These are phyloP conservation scores for Coelogynopora nodosa DNA, from an alignment of 2,888 invertebrate genomes.

Conservation along the genomic window DNA sequence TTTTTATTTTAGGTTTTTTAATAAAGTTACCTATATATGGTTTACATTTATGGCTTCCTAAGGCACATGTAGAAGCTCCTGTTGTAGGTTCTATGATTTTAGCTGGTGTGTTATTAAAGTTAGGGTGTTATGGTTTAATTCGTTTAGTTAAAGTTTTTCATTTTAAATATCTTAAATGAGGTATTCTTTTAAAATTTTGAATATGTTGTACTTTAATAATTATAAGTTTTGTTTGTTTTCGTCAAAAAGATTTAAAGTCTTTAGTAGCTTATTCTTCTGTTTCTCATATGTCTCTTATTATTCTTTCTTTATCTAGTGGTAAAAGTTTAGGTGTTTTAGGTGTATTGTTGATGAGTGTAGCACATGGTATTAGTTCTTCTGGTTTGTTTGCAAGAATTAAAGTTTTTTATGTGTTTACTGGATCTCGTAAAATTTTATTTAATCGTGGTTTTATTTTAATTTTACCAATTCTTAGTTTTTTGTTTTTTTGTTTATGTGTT, in stretches of 20 bases:
- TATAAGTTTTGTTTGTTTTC: conserved; percentile 69
- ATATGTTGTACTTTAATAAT: conserved; percentile 57
- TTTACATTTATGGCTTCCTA: conserved; percentile 71
- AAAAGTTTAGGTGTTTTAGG: conserved; percentile 48
- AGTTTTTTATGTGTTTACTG: conserved; percentile 50
- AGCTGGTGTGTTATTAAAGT: conserved; percentile 71
- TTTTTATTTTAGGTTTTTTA: conserved; percentile 68
- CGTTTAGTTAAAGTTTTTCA: conserved; percentile 64
- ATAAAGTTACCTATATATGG: conserved; percentile 72
- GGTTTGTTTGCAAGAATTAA: conserved; percentile 53
- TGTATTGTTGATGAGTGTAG: conserved; percentile 50
- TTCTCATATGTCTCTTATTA: conserved; percentile 69
- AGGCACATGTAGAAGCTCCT: conserved; percentile 74
- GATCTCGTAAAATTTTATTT: conserved; percentile 66
- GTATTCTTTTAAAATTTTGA: conserved; percentile 66
- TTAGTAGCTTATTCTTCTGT: conserved; percentile 75
- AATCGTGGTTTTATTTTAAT: conserved; percentile 68
- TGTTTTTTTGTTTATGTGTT: conserved; percentile 68
- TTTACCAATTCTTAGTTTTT: conserved; percentile 66
- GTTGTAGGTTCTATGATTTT: conserved; percentile 73
- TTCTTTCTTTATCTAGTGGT: conserved; percentile 54
- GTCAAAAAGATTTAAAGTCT: conserved; percentile 70
- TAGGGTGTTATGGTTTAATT: conserved; percentile 71
- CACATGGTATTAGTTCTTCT: conserved; percentile 62
- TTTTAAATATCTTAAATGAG: conserved; percentile 62